Evolutionary conservation across 1,140 invertebrate species (phyloP).

Genomic region (Watersipora subatra): DNA sequence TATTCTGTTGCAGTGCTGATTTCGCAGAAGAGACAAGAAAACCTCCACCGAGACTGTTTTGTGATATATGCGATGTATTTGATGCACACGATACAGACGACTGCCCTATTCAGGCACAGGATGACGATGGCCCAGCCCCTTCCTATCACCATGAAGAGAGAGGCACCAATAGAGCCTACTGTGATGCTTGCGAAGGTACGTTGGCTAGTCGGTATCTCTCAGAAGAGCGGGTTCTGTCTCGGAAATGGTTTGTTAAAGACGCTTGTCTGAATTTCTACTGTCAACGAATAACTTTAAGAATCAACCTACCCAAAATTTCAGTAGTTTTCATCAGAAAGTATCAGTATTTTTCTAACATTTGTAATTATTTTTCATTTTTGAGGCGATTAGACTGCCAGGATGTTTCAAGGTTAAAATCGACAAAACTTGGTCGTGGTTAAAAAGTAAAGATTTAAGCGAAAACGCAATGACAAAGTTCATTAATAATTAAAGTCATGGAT

Average conservation of each 20-base stretch:
- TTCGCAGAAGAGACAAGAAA: not conserved
- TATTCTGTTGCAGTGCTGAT: not conserved
- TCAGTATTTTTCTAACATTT: too few relatives aligned
- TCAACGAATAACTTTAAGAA: too few relatives aligned
- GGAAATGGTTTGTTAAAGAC: not conserved
- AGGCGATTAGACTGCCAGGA: too few relatives aligned
- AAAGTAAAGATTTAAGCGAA: too few relatives aligned
- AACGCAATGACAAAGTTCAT: too few relatives aligned
- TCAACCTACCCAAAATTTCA: too few relatives aligned
- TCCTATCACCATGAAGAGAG: conserved; percentile 43
- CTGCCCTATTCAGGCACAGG: conserved; percentile 66
- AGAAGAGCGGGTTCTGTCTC: not conserved
- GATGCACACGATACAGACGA: conserved; percentile 93
- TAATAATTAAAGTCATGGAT: too few relatives aligned
- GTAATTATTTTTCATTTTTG: too few relatives aligned
- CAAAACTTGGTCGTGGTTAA: too few relatives aligned
- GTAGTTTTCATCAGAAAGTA: too few relatives aligned
- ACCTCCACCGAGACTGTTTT: conserved; percentile 61
- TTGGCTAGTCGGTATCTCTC: not conserved
- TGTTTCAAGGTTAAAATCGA: too few relatives aligned
- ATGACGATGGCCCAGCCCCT: conserved; percentile 27
- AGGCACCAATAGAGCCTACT: conserved; percentile 60
- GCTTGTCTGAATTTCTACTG: not conserved
- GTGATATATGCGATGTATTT: conserved; percentile 93
- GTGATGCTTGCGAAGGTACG: conserved; percentile 78